phyloP scores from a whole-genome alignment of 2,888 invertebrate species.

The Antitype chi region DNA sequence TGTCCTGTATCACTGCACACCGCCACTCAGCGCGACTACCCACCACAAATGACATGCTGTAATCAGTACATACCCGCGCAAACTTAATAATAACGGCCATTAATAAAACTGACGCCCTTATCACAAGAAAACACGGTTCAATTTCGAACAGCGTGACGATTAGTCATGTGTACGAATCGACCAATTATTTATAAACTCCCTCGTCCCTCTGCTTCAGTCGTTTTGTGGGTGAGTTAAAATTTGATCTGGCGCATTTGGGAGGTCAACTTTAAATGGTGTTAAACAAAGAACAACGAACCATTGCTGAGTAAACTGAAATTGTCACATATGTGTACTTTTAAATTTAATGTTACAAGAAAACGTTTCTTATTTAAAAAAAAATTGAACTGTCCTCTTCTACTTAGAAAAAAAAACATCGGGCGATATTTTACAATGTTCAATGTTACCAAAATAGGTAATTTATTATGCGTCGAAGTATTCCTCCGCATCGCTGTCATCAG shows the following conservation, averaged over 20 bases:
- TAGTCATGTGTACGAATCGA: conserved; percentile 18
- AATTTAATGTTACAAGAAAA: conserved; percentile 4
- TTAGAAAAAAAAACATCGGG: neutral
- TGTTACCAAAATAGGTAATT: neutral
- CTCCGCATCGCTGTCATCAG: too few relatives aligned
- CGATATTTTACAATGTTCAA: neutral
- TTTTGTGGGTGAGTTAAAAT: conserved; percentile 7
- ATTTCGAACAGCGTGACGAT: conserved; percentile 17
- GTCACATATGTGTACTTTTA: conserved; percentile 5
- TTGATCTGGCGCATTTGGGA: conserved; percentile 9
- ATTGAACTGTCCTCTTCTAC: neutral
- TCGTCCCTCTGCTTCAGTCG: neutral
- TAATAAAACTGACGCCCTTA: conserved; percentile 17
- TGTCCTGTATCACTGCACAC: conserved; percentile 43
- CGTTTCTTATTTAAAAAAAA: neutral
- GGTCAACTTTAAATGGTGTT: conserved; percentile 46
- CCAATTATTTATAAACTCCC: conserved; percentile 46
- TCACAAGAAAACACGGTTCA: conserved; percentile 2
- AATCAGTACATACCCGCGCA: conserved; percentile 50
- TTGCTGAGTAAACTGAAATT: conserved; percentile 30
- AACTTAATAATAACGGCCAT: conserved; percentile 10
- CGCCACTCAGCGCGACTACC: conserved; percentile 46
- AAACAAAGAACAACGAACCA: conserved; percentile 48
- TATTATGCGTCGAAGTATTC: too few relatives aligned
- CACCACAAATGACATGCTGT: conserved; percentile 53